Conservation (phyloP, 2,797 vertebrate species). For the Falco berigora region DNA sequence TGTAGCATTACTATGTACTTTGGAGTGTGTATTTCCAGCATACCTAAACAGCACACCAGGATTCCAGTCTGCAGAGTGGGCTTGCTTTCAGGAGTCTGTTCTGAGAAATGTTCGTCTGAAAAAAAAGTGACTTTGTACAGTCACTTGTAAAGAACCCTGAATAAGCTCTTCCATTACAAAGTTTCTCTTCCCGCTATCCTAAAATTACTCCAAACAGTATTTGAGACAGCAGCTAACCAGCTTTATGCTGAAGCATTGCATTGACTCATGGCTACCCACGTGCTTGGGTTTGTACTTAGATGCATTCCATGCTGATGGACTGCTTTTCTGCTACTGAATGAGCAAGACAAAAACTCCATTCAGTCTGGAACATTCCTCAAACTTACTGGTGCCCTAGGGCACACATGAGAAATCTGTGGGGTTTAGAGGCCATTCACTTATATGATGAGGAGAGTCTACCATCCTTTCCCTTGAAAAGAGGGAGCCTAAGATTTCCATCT, state of each 20-base stretch:
- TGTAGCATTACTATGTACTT: neutral
- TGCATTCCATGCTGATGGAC: neutral
- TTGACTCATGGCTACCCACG: neutral
- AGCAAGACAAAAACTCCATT: neutral
- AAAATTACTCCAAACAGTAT: slow-evolving; percentile 11
- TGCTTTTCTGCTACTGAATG: neutral
- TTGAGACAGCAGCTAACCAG: neutral
- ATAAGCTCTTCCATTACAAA: neutral
- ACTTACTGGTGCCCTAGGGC: neutral
- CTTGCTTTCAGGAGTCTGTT: neutral
- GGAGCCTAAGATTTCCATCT: neutral
- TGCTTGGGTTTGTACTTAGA: neutral
- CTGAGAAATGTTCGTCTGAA: neutral
- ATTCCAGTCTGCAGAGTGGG: neutral
- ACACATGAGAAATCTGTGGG: neutral
- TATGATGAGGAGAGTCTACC: neutral
- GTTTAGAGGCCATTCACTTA: neutral
- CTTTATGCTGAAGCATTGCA: neutral
- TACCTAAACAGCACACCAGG: neutral
- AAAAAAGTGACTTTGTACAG: neutral
- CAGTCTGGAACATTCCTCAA: neutral
- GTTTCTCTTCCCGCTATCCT: neutral
- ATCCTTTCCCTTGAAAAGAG: neutral
- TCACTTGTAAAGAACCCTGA: neutral
- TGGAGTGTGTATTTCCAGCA: neutral